Evolutionary conservation across 1,140 invertebrate genomes (phyloP).

Genomic region (Drosophila albomicans): DNA sequence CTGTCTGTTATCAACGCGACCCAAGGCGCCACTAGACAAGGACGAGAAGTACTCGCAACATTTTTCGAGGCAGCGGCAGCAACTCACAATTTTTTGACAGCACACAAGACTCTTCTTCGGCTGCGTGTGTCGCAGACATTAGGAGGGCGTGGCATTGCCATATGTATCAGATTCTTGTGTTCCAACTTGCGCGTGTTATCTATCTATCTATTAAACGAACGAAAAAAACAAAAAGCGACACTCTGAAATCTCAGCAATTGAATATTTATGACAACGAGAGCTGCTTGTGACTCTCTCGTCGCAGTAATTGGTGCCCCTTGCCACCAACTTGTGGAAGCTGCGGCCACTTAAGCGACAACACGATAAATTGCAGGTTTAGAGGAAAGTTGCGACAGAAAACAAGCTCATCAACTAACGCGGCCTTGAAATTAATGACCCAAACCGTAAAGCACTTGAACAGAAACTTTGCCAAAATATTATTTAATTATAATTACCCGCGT

Average conservation of each 20-base stretch:
- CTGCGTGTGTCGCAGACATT: neutral
- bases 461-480: constrained; percentile 47
- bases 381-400: constrained; percentile 36
- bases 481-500: constrained; percentile 38
- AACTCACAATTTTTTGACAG: constrained; percentile 1
- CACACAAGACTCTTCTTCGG: neutral
- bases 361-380: constrained; percentile 44
- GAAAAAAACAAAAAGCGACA: constrained; percentile 12
- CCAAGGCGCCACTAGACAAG: constrained; percentile 41
- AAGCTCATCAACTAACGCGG: constrained; percentile 41
- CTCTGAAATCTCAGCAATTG: constrained; percentile 44
- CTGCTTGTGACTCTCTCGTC: neutral
- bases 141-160: constrained; percentile 18
- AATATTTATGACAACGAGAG: constrained; percentile 51
- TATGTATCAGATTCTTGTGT: constrained; percentile 34
- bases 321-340: constrained; percentile 5
- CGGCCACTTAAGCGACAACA: constrained; percentile 28
- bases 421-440: constrained; percentile 58
- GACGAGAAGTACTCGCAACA: neutral
- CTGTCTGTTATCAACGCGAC: constrained; percentile 40
- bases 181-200: constrained; percentile 33
- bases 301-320: constrained; percentile 15
- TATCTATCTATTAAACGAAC: constrained; percentile 49
- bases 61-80: neutral
- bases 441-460: constrained; percentile 44